These are phyloP conservation scores for Harmothoe impar DNA, from an alignment of 2,888 invertebrate species.

Conservation along the genomic window DNA sequence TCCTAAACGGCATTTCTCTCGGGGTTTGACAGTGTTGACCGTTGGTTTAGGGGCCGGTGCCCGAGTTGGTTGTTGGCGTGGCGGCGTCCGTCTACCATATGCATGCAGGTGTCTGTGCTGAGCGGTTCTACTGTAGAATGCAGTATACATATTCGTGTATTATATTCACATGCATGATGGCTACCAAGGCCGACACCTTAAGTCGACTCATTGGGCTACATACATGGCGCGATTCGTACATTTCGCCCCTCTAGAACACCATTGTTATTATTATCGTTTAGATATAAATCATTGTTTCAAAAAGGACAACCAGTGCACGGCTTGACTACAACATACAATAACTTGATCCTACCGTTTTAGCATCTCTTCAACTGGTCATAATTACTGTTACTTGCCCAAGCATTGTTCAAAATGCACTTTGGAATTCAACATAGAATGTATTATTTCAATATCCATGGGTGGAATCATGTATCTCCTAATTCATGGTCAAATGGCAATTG, in stretches of 20 bases:
- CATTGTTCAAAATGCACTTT: slow-evolving; percentile 45
- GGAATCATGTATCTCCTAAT: not conserved
- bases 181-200: too few relatives aligned
- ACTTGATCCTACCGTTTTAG: not conserved
- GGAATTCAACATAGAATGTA: not conserved
- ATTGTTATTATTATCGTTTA: slow-evolving; percentile 18
- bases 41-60: too few relatives aligned
- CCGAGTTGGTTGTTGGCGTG: not conserved
- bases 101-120: slow-evolving; percentile 14
- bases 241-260: not conserved
- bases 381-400: not conserved
- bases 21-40: too few relatives aligned
- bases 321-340: slow-evolving; percentile 18
- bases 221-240: too few relatives aligned
- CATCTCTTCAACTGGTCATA: not conserved
- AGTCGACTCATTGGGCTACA: too few relatives aligned
- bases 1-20: too few relatives aligned
- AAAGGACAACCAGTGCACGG: slow-evolving; percentile 22
- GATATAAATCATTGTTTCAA: slow-evolving; percentile 34
- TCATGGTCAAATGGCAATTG: too few relatives aligned
- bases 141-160: too few relatives aligned
- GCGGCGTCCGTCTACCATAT: not conserved
- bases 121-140: not conserved
- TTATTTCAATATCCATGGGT: not conserved
- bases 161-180: too few relatives aligned